phyloP scores from a whole-genome alignment of 2,797 vertebrate genomes.

The Enteromius viviparus region DNA sequence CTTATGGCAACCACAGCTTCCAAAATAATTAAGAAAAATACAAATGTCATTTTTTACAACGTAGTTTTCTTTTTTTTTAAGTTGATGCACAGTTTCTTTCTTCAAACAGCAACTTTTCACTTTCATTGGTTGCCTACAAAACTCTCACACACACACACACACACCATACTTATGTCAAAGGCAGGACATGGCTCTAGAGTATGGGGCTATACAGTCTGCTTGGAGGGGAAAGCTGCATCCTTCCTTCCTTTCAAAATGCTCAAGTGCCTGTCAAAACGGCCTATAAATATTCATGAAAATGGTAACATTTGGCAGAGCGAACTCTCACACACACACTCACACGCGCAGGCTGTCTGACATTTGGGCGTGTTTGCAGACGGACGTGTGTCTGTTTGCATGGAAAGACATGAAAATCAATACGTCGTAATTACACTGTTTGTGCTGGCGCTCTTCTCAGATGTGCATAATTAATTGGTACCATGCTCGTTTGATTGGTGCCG shows the following conservation, averaged over 20 bases:
- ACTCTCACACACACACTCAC: conserved; percentile 45
- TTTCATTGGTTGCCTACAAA: conserved; percentile 35
- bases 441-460: conserved; percentile 44
- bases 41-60: too few species aligned
- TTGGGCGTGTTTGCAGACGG: conserved; percentile 58
- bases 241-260: conserved; percentile 54
- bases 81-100: conserved; percentile 30
- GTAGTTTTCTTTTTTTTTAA: background rate
- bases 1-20: background rate
- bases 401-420: conserved; percentile 58
- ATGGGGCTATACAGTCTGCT: conserved; percentile 42
- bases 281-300: conserved; percentile 59
- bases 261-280: conserved; percentile 56
- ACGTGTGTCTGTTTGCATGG: conserved; percentile 56
- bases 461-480: conserved; percentile 55
- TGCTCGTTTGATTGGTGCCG: conserved; percentile 6
- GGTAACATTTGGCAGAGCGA: conserved; percentile 54
- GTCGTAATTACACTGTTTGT: conserved; percentile 60
- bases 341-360: conserved; percentile 51
- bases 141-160: conserved; percentile 9
- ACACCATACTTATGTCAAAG: conserved; percentile 35
- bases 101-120: conserved; percentile 47
- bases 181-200: conserved; percentile 53
- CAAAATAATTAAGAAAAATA: background rate
- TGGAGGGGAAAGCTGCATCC: conserved; percentile 40